A percentile compares a stretch with the other conserved stretches of the same genome.
Conservation (phyloP, 1,140 invertebrate genomes). For the Nymphalis io region DNA sequence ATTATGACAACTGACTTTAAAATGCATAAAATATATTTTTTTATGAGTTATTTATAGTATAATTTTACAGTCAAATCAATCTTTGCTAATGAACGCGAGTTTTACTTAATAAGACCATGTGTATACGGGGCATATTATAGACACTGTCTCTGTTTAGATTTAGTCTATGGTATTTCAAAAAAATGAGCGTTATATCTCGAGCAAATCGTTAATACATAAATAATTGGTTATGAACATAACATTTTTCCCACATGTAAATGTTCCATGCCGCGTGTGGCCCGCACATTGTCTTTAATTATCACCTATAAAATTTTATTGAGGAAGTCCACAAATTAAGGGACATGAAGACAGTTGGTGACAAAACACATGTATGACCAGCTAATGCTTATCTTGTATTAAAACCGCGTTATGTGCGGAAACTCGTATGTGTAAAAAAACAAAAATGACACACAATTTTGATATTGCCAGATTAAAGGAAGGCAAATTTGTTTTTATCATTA, state of each 20-base stretch:
- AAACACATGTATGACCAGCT: conserved; percentile 22
- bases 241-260: conserved; percentile 6
- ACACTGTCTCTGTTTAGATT: no score
- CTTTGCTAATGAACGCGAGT: no score
- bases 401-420: conserved; percentile 3
- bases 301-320: conserved; percentile 43
- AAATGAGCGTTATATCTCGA: neutral
- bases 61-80: no score
- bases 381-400: conserved; percentile 9
- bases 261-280: conserved; percentile 15
- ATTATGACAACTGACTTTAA: no score
- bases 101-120: no score
- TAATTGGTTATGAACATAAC: neutral
- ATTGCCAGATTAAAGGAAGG: neutral
- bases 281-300: conserved; percentile 39
- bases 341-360: conserved; percentile 27
- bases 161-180: neutral
- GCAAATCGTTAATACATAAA: neutral
- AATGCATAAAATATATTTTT: no score
- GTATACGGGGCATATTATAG: no score
- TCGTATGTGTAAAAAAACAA: conserved; percentile 9
- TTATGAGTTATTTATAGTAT: no score
- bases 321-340: conserved; percentile 39
- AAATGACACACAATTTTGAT: neutral
- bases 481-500: neutral